phyloP scores from a whole-genome alignment of 2,113 vertebrate species.

The Coturnix japonica region DNA sequence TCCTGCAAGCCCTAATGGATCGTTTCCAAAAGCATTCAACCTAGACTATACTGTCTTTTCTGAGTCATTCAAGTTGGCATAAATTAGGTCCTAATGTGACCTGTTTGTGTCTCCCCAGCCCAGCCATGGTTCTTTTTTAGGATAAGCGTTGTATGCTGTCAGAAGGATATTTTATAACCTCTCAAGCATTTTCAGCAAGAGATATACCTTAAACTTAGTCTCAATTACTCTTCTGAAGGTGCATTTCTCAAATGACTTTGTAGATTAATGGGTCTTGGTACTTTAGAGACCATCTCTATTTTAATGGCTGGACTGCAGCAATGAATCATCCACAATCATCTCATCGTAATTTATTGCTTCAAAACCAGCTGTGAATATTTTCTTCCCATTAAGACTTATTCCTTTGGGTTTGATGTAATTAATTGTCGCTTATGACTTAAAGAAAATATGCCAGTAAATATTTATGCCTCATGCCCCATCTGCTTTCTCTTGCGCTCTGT shows the following conservation, averaged over 20 bases:
- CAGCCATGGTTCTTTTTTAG: not conserved
- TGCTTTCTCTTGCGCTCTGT: not conserved
- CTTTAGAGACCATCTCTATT: slow-evolving; percentile 3
- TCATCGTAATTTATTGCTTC: slow-evolving; percentile 21
- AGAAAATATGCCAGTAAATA: slow-evolving; percentile 68
- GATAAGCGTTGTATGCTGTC: not conserved
- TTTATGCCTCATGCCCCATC: slow-evolving; percentile 42
- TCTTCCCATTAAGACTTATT: slow-evolving; percentile 54
- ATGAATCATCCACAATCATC: not conserved
- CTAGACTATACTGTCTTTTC: not conserved
- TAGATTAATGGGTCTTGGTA: slow-evolving; percentile 9
- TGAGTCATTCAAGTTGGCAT: not conserved
- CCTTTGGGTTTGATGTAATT: slow-evolving; percentile 57
- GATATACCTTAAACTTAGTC: not conserved
- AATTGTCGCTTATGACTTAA: slow-evolving; percentile 56
- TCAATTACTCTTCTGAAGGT: slow-evolving; percentile 8
- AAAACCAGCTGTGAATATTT: slow-evolving; percentile 46
- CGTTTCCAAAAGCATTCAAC: not conserved
- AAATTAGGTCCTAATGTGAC: not conserved
- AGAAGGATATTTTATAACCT: not conserved
- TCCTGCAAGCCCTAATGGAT: not conserved
- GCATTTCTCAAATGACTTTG: not conserved
- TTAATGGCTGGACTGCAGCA: slow-evolving; percentile 8
- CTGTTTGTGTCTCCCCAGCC: not conserved
- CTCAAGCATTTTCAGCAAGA: not conserved